Base-by-base conservation (phyloP, 2,888 invertebrate species). In the Cosmia pyralina region DNA sequence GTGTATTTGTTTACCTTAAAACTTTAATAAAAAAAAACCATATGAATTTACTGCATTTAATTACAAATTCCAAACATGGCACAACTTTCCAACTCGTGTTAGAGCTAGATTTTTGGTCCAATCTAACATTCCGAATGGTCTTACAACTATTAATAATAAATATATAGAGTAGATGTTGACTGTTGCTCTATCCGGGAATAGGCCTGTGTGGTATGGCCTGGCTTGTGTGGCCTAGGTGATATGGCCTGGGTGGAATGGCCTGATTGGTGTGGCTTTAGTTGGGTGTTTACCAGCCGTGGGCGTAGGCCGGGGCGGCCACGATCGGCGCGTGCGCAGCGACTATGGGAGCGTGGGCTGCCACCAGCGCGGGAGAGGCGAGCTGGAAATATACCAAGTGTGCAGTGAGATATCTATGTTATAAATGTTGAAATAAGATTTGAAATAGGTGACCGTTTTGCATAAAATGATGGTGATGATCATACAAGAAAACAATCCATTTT, bases 341-440 rank as follows among this genome's bases (percentile, higher is more conserved):
- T 22, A 92, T 88, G 28, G 72, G 93, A 13, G 92, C 92, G 28
- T 89, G 93, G n/a, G 94, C 94, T 48, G 92, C 94, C 0, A 91
- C 94, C 4, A 94, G 90, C 41, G 90, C 92, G 17, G 96, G 95
- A 41, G 94, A 90, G 0, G 96, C 94, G 59, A 96, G 92, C 96
- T 96, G 88, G 4, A 86, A 87, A 28, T 41, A 55, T 17, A 22
- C 5, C 0, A 64, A 7, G 17, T n/a, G 17, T 19, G 38, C 13
- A 22, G 17, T 50, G 19, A n/a, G 13, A 17, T 46, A 44, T 0
- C 8, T 13, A 52, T 52, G n/a, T n/a, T n/a, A 41, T 5, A 44
- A n/a, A n/a, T 34, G 28, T 34, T 44, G 13, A 2, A 44, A n/a
- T 6, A 22, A 8, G 0, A 19, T 19, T 48, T 57, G 6, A 38